Conservation (phyloP, 1,140 invertebrate species). For the Olivierus martensii region DNA sequence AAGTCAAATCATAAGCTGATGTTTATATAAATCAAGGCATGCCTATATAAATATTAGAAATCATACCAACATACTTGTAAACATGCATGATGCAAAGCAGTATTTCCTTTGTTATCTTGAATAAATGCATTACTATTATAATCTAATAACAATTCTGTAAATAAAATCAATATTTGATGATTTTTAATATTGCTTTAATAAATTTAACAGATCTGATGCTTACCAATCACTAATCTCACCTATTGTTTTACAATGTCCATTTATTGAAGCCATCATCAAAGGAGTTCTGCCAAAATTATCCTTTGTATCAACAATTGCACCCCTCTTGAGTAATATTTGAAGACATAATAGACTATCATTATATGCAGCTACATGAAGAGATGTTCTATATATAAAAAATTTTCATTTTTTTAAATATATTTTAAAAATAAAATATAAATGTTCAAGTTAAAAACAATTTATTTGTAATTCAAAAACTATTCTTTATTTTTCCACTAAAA, state of each 20-base stretch:
- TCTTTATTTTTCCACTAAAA: no score
- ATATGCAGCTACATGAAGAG: conserved; percentile 43
- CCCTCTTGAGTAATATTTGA: conserved; percentile 37
- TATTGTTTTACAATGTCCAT: conserved; percentile 38
- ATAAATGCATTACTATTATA: conserved; percentile 37
- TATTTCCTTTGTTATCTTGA: conserved; percentile 40
- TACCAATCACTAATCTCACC: conserved; percentile 28
- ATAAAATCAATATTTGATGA: conserved; percentile 14
- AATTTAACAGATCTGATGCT: neutral
- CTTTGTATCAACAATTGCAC: conserved; percentile 35
- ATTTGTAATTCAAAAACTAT: no score
- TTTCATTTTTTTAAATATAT: neutral
- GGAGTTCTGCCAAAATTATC: conserved; percentile 33
- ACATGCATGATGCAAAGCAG: conserved; percentile 45
- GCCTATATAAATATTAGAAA: neutral
- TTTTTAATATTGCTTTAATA: neutral
- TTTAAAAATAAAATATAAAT: no score
- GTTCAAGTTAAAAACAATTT: no score
- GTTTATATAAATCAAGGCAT: no score
- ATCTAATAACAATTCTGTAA: conserved; percentile 37
- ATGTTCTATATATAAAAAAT: conserved; percentile 28
- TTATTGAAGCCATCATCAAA: conserved; percentile 33
- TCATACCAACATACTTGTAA: neutral
- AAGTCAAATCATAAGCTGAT: no score
- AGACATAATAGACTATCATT: conserved; percentile 41